Conservation (phyloP, 1,140 invertebrate genomes). For the Drosophila melanica region DNA sequence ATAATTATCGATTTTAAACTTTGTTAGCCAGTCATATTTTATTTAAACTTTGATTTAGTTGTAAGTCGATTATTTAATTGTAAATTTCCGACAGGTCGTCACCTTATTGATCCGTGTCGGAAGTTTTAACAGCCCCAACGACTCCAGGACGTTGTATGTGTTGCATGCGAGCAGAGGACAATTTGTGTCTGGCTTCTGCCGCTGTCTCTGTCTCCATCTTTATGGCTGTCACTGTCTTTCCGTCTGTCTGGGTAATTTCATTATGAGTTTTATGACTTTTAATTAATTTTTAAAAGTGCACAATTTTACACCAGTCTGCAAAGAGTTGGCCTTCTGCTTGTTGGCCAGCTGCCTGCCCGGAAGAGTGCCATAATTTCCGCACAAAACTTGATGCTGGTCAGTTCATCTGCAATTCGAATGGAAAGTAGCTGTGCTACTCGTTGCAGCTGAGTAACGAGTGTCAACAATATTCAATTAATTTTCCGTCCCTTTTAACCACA, state of each 20-base stretch:
- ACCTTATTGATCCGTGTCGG: slow-evolving; percentile 11
- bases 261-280: slow-evolving; percentile 80
- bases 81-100: slow-evolving; percentile 12
- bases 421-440: slow-evolving; percentile 1
- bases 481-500: slow-evolving; percentile 48
- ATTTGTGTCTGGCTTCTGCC: background rate
- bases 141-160: slow-evolving; percentile 5
- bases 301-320: slow-evolving; percentile 61
- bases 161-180: slow-evolving; percentile 8
- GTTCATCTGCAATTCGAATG: slow-evolving; percentile 71
- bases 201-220: background rate
- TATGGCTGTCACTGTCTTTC: slow-evolving; percentile 4
- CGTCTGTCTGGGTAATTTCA: slow-evolving; percentile 69
- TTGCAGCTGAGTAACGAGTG: slow-evolving; percentile 24
- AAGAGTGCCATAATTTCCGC: slow-evolving; percentile 74
- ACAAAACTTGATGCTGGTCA: slow-evolving; percentile 70
- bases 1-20: slow-evolving; percentile 1
- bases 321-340: slow-evolving; percentile 7
- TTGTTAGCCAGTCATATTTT: slow-evolving; percentile 27
- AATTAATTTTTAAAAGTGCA: slow-evolving; percentile 78
- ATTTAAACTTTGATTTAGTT: slow-evolving; percentile 71
- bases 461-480: slow-evolving; percentile 78
- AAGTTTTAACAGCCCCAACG: slow-evolving; percentile 38
- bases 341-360: slow-evolving; percentile 43
- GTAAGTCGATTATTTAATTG: slow-evolving; percentile 48